These are phyloP conservation scores for Eustalomyia histrio DNA, from an alignment of 2,888 invertebrate species.

Conservation along the genomic window DNA sequence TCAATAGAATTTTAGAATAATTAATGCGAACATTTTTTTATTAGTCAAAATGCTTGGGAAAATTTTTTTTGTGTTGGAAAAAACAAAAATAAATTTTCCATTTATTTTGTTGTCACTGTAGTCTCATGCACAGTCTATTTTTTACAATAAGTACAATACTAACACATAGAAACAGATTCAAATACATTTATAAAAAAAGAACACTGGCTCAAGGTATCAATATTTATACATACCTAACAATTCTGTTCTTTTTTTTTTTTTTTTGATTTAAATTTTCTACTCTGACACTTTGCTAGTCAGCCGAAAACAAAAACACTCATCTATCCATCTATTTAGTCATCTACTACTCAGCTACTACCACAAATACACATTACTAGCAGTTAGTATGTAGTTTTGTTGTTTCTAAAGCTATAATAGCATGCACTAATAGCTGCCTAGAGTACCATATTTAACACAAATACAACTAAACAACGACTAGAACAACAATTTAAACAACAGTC, in stretches of 20 bases:
- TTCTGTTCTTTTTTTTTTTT: constrained; percentile 2
- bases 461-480: constrained; percentile 19
- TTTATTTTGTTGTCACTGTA: neutral
- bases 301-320: neutral
- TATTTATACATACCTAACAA: constrained; percentile 38
- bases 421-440: constrained; percentile 42
- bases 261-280: neutral
- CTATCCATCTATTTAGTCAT: neutral
- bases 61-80: no score
- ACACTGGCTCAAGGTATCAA: constrained; percentile 60
- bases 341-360: constrained; percentile 15
- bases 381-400: constrained; percentile 15
- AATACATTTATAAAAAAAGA: constrained; percentile 39
- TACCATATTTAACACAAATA: constrained; percentile 15
- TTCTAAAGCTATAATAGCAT: constrained; percentile 41
- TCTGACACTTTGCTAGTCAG: neutral
- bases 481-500: constrained; percentile 20
- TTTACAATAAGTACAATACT: constrained; percentile 73
- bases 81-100: no score
- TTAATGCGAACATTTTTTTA: no score
- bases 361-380: neutral
- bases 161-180: neutral
- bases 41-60: no score
- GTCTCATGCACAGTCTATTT: neutral
- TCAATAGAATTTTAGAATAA: no score